These are phyloP conservation scores for Drosophila yooni DNA, from an alignment of 2,888 invertebrate species.

Conservation along the genomic window DNA sequence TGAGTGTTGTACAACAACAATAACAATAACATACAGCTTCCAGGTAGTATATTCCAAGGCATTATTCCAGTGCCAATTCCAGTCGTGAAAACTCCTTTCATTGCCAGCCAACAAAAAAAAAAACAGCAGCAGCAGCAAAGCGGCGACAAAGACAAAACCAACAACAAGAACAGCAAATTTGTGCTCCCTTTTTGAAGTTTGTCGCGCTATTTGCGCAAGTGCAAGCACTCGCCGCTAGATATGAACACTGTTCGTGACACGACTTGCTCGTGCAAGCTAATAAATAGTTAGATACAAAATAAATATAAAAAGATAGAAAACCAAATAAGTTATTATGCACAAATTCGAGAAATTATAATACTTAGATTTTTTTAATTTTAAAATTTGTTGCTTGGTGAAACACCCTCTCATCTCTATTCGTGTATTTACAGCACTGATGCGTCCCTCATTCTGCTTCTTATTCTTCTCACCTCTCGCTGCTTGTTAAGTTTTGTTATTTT, in stretches of 20 bases:
- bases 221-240: constrained; percentile 64
- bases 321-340: background rate
- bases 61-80: constrained; percentile 72
- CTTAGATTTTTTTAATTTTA: background rate
- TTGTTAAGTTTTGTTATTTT: constrained; percentile 22
- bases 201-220: constrained; percentile 79
- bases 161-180: constrained; percentile 44
- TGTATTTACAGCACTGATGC: constrained; percentile 5
- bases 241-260: constrained; percentile 48
- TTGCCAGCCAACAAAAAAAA: constrained; percentile 60
- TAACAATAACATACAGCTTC: constrained; percentile 36
- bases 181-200: constrained; percentile 79
- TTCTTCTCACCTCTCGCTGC: constrained; percentile 5
- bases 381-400: background rate
- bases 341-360: background rate
- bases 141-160: constrained; percentile 23
- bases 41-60: constrained; percentile 54
- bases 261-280: constrained; percentile 17
- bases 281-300: background rate
- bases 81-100: constrained; percentile 75
- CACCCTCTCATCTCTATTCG: constrained; percentile 38
- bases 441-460: background rate
- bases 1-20: constrained; percentile 27
- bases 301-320: background rate
- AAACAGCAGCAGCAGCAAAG: constrained; percentile 24